Evolutionary conservation across 2,888 invertebrate species (phyloP).

Genomic region (Eledone cirrhosa): DNA sequence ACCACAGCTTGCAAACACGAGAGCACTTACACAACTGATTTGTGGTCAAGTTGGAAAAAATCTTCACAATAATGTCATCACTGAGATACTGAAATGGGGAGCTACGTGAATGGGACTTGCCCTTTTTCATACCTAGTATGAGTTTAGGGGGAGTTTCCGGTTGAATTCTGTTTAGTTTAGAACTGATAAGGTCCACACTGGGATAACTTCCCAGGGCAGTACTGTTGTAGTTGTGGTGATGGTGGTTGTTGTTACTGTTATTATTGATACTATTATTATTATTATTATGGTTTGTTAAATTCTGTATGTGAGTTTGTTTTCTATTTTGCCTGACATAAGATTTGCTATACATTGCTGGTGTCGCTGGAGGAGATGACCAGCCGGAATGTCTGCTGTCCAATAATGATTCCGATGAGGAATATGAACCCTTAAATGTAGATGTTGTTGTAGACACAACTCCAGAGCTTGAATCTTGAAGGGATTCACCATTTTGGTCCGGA

Average conservation of each 20-base stretch:
- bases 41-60: conserved; percentile 78
- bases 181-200: conserved; percentile 37
- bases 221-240: conserved; percentile 37
- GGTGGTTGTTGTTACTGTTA: conserved; percentile 28
- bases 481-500: conserved; percentile 42
- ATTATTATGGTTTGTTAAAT: not conserved
- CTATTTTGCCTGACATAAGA: conserved; percentile 29
- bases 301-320: conserved; percentile 20
- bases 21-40: conserved; percentile 78
- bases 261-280: not conserved
- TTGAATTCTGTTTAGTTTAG: conserved; percentile 40
- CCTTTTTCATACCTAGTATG: conserved; percentile 41
- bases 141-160: conserved; percentile 45
- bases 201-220: conserved; percentile 39
- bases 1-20: conserved; percentile 80
- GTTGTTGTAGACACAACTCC: conserved; percentile 56
- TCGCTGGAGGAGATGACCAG: conserved; percentile 39
- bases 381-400: conserved; percentile 43
- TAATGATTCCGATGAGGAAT: conserved; percentile 41
- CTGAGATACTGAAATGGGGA: conserved; percentile 68
- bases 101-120: conserved; percentile 42
- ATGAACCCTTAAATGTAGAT: conserved; percentile 50
- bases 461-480: conserved; percentile 63
- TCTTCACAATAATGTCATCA: conserved; percentile 76
- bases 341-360: conserved; percentile 18